phyloP scores from a whole-genome alignment of 2,888 invertebrate genomes.

The Prenolepis imparis region DNA sequence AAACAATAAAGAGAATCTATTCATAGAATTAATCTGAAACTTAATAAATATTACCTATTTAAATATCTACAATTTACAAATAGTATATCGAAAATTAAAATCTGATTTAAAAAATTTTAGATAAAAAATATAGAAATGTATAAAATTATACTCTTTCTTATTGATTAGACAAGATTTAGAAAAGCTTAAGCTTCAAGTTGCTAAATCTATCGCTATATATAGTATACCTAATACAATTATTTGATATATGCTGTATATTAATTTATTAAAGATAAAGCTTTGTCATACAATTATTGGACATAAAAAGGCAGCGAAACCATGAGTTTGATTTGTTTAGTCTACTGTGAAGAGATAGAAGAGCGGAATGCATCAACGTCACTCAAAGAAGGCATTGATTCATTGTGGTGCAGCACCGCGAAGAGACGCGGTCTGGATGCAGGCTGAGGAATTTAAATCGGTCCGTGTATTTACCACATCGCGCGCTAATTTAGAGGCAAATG shows the following conservation, averaged over 20 bases:
- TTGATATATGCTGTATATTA: neutral
- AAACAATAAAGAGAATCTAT: slow-evolving; percentile 2
- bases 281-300: neutral
- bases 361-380: slow-evolving; percentile 46
- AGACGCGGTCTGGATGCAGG: slow-evolving; percentile 15
- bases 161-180: neutral
- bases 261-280: neutral
- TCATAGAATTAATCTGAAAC: neutral
- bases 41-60: slow-evolving; percentile 1
- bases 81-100: neutral
- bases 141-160: neutral
- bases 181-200: too few relatives aligned
- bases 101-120: neutral
- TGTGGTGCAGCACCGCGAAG: slow-evolving; percentile 12
- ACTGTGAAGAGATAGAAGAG: neutral
- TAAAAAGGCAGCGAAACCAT: neutral
- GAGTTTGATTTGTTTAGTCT: slow-evolving; percentile 50
- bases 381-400: slow-evolving; percentile 46
- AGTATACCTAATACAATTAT: too few relatives aligned
- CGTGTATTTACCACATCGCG: slow-evolving; percentile 22
- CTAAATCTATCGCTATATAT: too few relatives aligned
- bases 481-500: slow-evolving; percentile 44
- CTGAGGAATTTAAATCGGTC: slow-evolving; percentile 48
- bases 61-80: neutral
- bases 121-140: neutral